Evolutionary conservation across 2,113 vertebrate species (phyloP).

Genomic region (Naja naja): DNA sequence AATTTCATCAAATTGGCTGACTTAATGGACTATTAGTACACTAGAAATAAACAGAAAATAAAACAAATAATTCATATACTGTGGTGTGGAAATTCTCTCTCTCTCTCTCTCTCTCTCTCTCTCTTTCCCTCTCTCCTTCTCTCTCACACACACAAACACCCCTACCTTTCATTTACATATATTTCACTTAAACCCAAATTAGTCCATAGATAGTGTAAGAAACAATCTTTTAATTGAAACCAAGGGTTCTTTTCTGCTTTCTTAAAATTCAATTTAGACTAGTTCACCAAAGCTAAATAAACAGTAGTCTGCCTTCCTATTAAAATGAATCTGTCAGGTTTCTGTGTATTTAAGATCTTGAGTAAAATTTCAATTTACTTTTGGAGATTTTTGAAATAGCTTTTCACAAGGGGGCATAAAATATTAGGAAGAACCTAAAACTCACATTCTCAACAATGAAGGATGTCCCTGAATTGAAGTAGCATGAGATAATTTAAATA

Average conservation of each 20-base stretch:
- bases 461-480: neutral
- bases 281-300: slow-evolving; percentile 76
- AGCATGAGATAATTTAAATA: neutral
- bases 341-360: slow-evolving; percentile 68
- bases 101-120: too few relatives aligned
- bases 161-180: slow-evolving; percentile 35
- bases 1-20: too few relatives aligned
- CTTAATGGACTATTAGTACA: neutral
- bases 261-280: slow-evolving; percentile 66
- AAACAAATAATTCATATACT: slow-evolving; percentile 35
- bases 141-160: too few relatives aligned
- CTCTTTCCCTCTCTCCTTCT: too few relatives aligned
- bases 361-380: too few relatives aligned
- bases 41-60: neutral
- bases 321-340: slow-evolving; percentile 68
- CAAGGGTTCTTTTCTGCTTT: slow-evolving; percentile 49
- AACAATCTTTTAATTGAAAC: slow-evolving; percentile 74
- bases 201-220: slow-evolving; percentile 65
- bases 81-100: slow-evolving; percentile 11
- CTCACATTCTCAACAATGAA: slow-evolving; percentile 11
- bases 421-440: slow-evolving; percentile 53
- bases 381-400: neutral
- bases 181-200: slow-evolving; percentile 71
- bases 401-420: slow-evolving; percentile 47
- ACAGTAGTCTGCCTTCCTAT: slow-evolving; percentile 68